Evolutionary conservation across 1,140 invertebrate species (phyloP).

Genomic region (Ruditapes philippinarum): DNA sequence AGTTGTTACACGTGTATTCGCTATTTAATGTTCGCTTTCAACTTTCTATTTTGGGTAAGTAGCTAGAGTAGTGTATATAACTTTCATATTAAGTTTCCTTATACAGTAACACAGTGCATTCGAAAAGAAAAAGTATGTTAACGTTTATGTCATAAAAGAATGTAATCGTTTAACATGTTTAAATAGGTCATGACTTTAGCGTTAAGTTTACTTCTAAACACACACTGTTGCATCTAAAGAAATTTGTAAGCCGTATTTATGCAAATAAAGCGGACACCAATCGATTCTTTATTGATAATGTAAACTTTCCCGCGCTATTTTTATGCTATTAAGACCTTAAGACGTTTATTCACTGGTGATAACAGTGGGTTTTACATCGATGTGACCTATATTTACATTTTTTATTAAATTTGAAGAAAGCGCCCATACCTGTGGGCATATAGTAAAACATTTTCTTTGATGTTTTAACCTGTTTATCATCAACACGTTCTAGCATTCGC

Average conservation of each 20-base stretch:
- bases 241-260: not conserved
- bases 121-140: too few species aligned
- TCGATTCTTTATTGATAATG: too few species aligned
- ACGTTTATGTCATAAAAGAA: too few species aligned
- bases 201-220: too few species aligned
- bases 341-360: not conserved
- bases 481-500: too few species aligned
- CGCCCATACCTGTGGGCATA: constrained; percentile 7
- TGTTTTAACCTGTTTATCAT: not conserved
- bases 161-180: too few species aligned
- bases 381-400: not conserved
- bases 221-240: too few species aligned
- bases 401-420: not conserved
- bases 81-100: too few species aligned
- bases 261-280: not conserved
- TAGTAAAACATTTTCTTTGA: not conserved
- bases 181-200: too few species aligned
- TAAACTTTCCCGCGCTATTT: not conserved
- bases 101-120: too few species aligned
- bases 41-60: constrained; percentile 87
- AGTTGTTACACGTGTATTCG: constrained; percentile 86
- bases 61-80: too few species aligned
- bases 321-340: not conserved
- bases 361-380: too few species aligned
- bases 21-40: constrained; percentile 87